phyloP scores from a whole-genome alignment of 2,888 invertebrate species.

The Asteroscopus sphinx region DNA sequence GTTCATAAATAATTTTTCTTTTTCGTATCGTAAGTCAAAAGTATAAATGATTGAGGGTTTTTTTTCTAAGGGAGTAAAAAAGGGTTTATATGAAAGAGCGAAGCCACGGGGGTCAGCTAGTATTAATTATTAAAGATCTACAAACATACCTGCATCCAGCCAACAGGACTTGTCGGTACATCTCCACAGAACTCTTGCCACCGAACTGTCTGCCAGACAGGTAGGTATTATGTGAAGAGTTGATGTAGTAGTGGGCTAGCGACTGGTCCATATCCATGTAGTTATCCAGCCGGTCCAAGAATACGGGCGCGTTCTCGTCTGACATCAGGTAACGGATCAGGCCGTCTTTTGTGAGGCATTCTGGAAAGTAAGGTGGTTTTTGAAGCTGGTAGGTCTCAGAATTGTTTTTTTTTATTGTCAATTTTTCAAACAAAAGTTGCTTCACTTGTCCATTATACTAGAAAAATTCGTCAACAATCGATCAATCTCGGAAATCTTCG shows the following conservation, averaged over 20 bases:
- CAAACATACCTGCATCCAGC: slow-evolving; percentile 96
- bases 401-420: too few species aligned
- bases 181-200: slow-evolving; percentile 99
- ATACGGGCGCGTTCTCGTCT: slow-evolving; percentile 99
- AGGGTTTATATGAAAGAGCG: too few species aligned
- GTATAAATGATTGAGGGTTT: too few species aligned
- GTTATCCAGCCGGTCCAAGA: slow-evolving; percentile 98
- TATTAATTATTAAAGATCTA: too few species aligned
- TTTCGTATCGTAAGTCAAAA: too few species aligned
- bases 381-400: background rate
- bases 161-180: slow-evolving; percentile 98
- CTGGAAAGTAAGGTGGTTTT: slow-evolving; percentile 78
- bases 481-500: too few species aligned
- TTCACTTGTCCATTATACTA: too few species aligned
- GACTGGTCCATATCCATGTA: slow-evolving; percentile 99
- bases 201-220: slow-evolving; percentile 98
- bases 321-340: slow-evolving; percentile 99
- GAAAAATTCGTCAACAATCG: too few species aligned
- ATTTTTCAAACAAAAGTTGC: too few species aligned
- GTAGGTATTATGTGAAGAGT: slow-evolving; percentile 99
- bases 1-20: too few species aligned
- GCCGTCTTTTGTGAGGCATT: slow-evolving; percentile 97
- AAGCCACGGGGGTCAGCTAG: too few species aligned
- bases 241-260: slow-evolving; percentile 99
- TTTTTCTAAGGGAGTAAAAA: too few species aligned